phyloP scores from a whole-genome alignment of 35 echinoderm and acorn worm genomes.

The Stichopus chloronotus region DNA sequence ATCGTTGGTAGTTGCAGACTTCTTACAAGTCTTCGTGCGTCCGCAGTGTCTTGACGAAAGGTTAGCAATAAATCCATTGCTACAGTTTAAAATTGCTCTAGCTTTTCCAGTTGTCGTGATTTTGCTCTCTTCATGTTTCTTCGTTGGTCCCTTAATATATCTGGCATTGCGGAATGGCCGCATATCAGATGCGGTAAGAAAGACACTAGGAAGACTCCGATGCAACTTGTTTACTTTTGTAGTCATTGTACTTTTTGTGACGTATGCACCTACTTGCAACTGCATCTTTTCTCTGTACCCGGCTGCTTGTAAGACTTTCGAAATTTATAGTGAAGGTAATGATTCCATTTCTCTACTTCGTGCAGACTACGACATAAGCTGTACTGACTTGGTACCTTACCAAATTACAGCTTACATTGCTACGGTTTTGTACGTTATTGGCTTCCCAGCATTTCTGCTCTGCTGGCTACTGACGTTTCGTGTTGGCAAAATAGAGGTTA shows the following conservation, averaged over 20 bases:
- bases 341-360: conserved; percentile 6
- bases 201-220: neutral
- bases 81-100: conserved; percentile 36
- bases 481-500: neutral
- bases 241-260: conserved; percentile 40
- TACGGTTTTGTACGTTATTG: conserved; percentile 32
- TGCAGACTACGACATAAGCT: conserved; percentile 49
- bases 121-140: neutral
- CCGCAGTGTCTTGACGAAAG: conserved; percentile 43
- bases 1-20: conserved; percentile 32
- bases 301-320: conserved; percentile 24
- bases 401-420: conserved; percentile 24
- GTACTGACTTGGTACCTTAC: neutral
- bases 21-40: conserved; percentile 36
- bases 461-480: neutral
- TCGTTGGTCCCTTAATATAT: neutral
- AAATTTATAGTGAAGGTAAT: conserved; percentile 9
- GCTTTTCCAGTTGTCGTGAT: conserved; percentile 13
- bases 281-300: conserved; percentile 49
- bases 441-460: conserved; percentile 26
- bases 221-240: conserved; percentile 36
- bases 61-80: conserved; percentile 43
- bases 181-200: neutral
- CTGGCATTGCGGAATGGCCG: neutral
- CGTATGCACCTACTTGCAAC: conserved; percentile 40